Evolutionary conservation across 92 coral and sea anemone genomes (phyloP).

Genomic region (Virgularia gustaviana): DNA sequence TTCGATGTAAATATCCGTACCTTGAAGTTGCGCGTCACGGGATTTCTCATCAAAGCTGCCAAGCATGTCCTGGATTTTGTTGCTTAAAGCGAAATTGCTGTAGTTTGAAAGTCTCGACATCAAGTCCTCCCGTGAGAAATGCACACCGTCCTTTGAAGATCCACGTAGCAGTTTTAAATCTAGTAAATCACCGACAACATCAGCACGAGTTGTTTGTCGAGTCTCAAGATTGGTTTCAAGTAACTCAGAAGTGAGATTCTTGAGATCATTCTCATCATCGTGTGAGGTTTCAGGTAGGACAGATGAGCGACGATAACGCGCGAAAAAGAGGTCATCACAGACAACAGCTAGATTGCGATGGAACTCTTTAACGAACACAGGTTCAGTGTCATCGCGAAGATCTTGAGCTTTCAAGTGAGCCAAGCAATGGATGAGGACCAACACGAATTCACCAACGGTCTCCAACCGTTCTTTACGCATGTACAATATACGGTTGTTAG

Average conservation of each 20-base stretch:
- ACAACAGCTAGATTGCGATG: conserved; percentile 88
- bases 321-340: conserved; percentile 97
- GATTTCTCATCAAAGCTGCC: conserved; percentile 81
- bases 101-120: conserved; percentile 82
- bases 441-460: conserved; percentile 89
- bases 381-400: conserved; percentile 87
- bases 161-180: conserved; percentile 91
- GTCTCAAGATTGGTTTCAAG: conserved; percentile 73
- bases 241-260: conserved; percentile 65
- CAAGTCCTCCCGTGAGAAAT: conserved; percentile 86
- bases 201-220: conserved; percentile 71
- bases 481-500: conserved; percentile 89
- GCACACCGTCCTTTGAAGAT: conserved; percentile 87
- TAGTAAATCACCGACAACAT: conserved; percentile 82
- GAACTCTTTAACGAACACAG: conserved; percentile 92
- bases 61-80: conserved; percentile 74
- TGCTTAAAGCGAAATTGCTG: conserved; percentile 83
- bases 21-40: conserved; percentile 77
- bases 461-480: conserved; percentile 89
- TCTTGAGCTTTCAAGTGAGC: conserved; percentile 95
- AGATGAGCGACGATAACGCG: conserved; percentile 94
- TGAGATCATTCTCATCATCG: conserved; percentile 45
- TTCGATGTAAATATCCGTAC: conserved; percentile 86
- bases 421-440: conserved; percentile 87
- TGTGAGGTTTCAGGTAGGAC: conserved; percentile 78